Percentiles rank a stretch among this genome's conserved stretches.
Evolutionary conservation across 2,797 vertebrate species (phyloP).

Genomic region (Falco rusticolus): DNA sequence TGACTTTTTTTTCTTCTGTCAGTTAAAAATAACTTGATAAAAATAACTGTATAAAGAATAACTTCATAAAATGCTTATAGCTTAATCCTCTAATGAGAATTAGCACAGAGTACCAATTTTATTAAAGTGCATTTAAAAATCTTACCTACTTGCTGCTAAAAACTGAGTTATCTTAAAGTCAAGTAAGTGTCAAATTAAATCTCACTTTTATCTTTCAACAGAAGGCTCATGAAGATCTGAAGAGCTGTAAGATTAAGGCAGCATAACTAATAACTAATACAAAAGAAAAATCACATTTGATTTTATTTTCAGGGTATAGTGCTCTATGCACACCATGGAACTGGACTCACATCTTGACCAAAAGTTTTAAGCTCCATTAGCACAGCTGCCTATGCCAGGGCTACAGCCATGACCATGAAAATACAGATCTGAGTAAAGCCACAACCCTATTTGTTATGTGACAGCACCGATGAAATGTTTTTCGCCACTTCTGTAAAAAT

Average conservation of each 20-base stretch:
- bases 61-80: conserved; percentile 23
- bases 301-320: not conserved
- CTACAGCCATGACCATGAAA: not conserved
- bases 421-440: not conserved
- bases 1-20: not conserved
- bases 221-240: not conserved
- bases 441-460: not conserved
- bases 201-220: conserved; percentile 17
- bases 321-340: not conserved
- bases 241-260: conserved; percentile 3
- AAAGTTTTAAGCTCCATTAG: not conserved
- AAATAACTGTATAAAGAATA: conserved; percentile 37
- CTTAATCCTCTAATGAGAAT: conserved; percentile 62
- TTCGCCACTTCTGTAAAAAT: not conserved
- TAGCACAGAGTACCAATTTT: not conserved
- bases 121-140: conserved; percentile 38
- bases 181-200: conserved; percentile 46
- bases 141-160: conserved; percentile 46
- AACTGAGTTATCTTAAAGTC: conserved; percentile 34
- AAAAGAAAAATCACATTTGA: not conserved
- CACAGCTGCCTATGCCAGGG: not conserved
- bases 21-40: conserved; percentile 43
- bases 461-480: not conserved
- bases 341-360: accelerated
- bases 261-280: not conserved